phyloP scores from a whole-genome alignment of 1,140 invertebrate genomes.

The Andrena cerasifolii region DNA sequence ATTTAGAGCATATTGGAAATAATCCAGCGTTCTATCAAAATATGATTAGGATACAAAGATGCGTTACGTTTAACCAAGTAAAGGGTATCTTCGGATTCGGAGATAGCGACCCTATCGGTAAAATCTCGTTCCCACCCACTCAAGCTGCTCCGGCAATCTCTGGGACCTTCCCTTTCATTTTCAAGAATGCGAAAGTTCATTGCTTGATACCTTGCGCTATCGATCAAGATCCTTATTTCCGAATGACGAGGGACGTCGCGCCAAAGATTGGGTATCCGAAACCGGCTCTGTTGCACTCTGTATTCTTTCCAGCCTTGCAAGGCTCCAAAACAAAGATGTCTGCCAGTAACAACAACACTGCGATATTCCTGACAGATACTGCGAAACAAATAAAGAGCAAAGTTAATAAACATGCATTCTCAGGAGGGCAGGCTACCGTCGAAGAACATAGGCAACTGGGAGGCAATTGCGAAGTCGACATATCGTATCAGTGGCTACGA shows the following conservation, averaged over 20 bases:
- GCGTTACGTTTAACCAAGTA: slow-evolving; percentile 97
- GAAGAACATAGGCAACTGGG: slow-evolving; percentile 96
- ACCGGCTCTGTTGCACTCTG: slow-evolving; percentile 96
- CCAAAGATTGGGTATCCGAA: slow-evolving; percentile 94
- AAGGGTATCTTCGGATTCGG: slow-evolving; percentile 99
- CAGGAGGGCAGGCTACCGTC: slow-evolving; percentile 95
- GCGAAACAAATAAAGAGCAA: slow-evolving; percentile 99
- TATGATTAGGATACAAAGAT: slow-evolving; percentile 94
- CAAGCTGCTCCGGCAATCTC: slow-evolving; percentile 98
- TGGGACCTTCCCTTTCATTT: slow-evolving; percentile 97
- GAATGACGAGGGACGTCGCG: slow-evolving; percentile 98
- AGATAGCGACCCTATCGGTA: slow-evolving; percentile 97
- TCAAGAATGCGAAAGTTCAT: slow-evolving; percentile 91
- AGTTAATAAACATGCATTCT: slow-evolving; percentile 99
- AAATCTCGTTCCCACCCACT: slow-evolving; percentile 97
- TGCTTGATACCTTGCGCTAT: slow-evolving; percentile 99
- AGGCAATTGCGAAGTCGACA: slow-evolving; percentile 98
- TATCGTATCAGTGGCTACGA: slow-evolving; percentile 96
- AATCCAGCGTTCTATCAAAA: slow-evolving; percentile 96
- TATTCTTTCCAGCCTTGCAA: slow-evolving; percentile 97
- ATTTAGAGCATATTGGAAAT: slow-evolving; percentile 96
- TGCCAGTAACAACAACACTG: slow-evolving; percentile 96
- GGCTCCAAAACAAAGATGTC: slow-evolving; percentile 99
- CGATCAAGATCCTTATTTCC: slow-evolving; percentile 99
- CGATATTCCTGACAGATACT: slow-evolving; percentile 97